phyloP scores from a whole-genome alignment of 1,140 invertebrate genomes.

The Drosophila lacteicornis region DNA sequence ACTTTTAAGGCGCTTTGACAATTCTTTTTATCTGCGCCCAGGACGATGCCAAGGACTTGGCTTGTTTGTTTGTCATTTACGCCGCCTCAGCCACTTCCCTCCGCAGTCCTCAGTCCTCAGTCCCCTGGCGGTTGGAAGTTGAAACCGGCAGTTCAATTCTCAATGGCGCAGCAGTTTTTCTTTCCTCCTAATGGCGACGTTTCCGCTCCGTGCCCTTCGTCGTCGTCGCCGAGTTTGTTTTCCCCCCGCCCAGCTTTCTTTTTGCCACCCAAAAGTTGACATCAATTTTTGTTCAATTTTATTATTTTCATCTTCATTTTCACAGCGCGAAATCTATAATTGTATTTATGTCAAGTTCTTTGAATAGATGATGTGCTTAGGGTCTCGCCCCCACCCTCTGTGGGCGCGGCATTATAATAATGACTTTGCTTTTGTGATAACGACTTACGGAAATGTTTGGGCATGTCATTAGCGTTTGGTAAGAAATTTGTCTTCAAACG shows the following conservation, averaged over 20 bases:
- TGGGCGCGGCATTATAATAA: slow-evolving; percentile 74
- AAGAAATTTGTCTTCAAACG: slow-evolving; percentile 70
- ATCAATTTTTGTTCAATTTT: slow-evolving; percentile 82
- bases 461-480: slow-evolving; percentile 77
- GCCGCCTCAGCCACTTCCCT: slow-evolving; percentile 24
- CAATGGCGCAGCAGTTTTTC: slow-evolving; percentile 83
- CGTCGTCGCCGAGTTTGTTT: slow-evolving; percentile 45
- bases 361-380: slow-evolving; percentile 76
- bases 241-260: slow-evolving; percentile 7
- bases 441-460: slow-evolving; percentile 84
- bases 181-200: slow-evolving; percentile 78
- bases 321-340: slow-evolving; percentile 83
- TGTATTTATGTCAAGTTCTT: slow-evolving; percentile 84
- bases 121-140: slow-evolving; percentile 45
- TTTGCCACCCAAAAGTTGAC: slow-evolving; percentile 63
- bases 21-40: slow-evolving; percentile 83
- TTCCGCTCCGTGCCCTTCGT: slow-evolving; percentile 62
- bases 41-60: slow-evolving; percentile 69
- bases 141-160: slow-evolving; percentile 81
- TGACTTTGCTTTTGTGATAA: slow-evolving; percentile 83
- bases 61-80: slow-evolving; percentile 84
- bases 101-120: not conserved
- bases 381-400: slow-evolving; percentile 5
- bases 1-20: slow-evolving; percentile 84
- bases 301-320: slow-evolving; percentile 83